Conservation (phyloP, 2,888 invertebrate species). For the Xestia sexstrigata region DNA sequence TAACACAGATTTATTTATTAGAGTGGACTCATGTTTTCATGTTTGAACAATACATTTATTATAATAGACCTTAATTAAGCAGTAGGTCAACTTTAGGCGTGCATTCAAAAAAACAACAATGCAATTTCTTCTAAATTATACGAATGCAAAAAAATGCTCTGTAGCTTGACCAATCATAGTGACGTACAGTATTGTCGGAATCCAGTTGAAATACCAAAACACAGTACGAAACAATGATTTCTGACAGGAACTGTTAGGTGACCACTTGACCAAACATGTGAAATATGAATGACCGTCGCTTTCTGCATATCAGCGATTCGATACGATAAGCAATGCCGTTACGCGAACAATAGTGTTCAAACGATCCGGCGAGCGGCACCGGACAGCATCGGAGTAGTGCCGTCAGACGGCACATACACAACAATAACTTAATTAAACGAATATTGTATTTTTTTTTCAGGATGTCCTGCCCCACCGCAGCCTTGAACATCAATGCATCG, state of each 20-base stretch:
- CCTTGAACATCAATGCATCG: conserved; percentile 71
- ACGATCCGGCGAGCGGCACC: conserved; percentile 69
- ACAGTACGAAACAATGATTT: conserved; percentile 49
- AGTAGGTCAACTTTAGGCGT: conserved; percentile 8
- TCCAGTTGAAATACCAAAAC: conserved; percentile 48
- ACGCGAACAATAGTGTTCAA: conserved; percentile 74
- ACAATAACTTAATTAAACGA: conserved; percentile 69
- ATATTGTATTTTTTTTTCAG: conserved; percentile 79
- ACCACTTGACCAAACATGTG: conserved; percentile 75
- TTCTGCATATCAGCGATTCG: conserved; percentile 76
- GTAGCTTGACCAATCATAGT: conserved; percentile 21
- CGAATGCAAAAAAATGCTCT: conserved; percentile 14
- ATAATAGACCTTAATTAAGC: conserved; percentile 31
- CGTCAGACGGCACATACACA: conserved; percentile 34
- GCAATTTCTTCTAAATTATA: conserved; percentile 4
- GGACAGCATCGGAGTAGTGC: conserved; percentile 30
- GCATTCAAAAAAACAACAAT: conserved; percentile 33
- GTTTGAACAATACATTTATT: neutral
- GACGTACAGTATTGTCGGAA: conserved; percentile 23
- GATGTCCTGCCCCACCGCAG: conserved; percentile 89
- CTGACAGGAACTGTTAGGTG: conserved; percentile 69
- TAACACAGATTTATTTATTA: too few relatives aligned
- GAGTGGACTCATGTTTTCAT: neutral
- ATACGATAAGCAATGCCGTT: conserved; percentile 77
- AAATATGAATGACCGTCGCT: conserved; percentile 68